phyloP scores from a whole-genome alignment of 2,797 vertebrate genomes.

The Chrosomus eos region DNA sequence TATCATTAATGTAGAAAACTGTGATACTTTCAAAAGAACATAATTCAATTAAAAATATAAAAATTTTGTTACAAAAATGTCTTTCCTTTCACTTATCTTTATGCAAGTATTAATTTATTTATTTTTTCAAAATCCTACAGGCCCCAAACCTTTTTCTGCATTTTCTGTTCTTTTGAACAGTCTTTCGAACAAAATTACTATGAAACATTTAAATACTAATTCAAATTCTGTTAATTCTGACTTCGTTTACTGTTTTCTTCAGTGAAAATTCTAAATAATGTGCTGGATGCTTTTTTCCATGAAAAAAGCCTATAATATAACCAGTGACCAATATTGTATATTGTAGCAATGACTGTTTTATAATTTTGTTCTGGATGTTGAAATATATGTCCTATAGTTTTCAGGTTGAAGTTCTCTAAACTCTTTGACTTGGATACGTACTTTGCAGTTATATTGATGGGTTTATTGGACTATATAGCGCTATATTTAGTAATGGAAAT shows the following conservation, averaged over 20 bases:
- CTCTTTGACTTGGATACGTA: not conserved
- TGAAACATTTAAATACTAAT: too few species aligned
- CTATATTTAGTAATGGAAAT: conserved; percentile 19
- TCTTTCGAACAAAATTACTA: too few species aligned
- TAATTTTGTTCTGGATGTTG: not conserved
- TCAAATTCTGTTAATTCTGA: not conserved
- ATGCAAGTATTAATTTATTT: too few species aligned
- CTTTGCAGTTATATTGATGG: conserved; percentile 17
- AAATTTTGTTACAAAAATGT: too few species aligned
- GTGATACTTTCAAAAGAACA: not conserved
- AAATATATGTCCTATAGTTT: not conserved
- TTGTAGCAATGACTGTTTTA: not conserved
- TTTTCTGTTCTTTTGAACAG: too few species aligned
- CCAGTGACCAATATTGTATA: too few species aligned
- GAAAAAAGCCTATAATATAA: too few species aligned
- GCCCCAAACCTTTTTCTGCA: too few species aligned
- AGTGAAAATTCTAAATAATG: not conserved
- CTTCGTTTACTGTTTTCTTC: not conserved
- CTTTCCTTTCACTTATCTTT: too few species aligned
- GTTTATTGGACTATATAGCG: conserved; percentile 5
- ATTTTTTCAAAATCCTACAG: too few species aligned
- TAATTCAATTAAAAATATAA: not conserved
- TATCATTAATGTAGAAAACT: not conserved
- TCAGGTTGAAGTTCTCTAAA: not conserved
- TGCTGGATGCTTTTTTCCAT: too few species aligned